These are phyloP conservation scores for Fistularia commersonii DNA, from an alignment of 2,797 vertebrate genomes.

Conservation along the genomic window DNA sequence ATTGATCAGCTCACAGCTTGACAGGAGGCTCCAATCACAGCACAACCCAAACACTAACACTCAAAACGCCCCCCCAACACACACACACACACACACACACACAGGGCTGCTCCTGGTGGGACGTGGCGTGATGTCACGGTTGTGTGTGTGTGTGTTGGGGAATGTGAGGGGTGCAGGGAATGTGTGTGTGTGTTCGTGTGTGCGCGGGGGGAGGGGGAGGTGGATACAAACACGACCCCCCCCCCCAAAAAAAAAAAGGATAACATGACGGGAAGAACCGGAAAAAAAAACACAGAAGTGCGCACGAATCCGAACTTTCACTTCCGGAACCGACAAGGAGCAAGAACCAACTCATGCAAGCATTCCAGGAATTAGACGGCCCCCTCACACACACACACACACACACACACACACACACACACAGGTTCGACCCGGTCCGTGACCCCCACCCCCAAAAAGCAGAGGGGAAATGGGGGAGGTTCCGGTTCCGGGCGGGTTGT, in stretches of 20 bases:
- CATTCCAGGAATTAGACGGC: constrained; percentile 65
- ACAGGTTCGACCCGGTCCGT: too few species aligned
- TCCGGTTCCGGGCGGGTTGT: constrained; percentile 31
- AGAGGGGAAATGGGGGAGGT: background rate
- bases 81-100: constrained; percentile 8
- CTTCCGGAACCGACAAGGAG: constrained; percentile 36
- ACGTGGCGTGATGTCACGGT: constrained; percentile 64
- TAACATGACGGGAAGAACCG: background rate
- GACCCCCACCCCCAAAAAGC: constrained; percentile 1
- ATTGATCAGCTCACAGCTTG: too few species aligned
- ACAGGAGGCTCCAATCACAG: constrained; percentile 29
- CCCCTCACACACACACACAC: too few species aligned
- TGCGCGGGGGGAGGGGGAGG: constrained; percentile 59
- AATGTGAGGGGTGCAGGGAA: constrained; percentile 47
- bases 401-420: constrained; percentile 19
- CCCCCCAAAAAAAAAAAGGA: constrained; percentile 13
- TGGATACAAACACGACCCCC: constrained; percentile 51
- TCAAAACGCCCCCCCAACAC: too few species aligned
- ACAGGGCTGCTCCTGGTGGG: constrained; percentile 60
- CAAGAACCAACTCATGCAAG: constrained; percentile 66
- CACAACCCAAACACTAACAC: too few species aligned
- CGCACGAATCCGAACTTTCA: constrained; percentile 33
- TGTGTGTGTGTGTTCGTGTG: constrained; percentile 52
- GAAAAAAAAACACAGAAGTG: constrained; percentile 15
- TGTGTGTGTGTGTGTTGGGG: constrained; percentile 55